Percentiles rank a stretch among this genome's conserved stretches.
phyloP scores from a whole-genome alignment of 2,113 vertebrate genomes.

The Tinamus guttatus region DNA sequence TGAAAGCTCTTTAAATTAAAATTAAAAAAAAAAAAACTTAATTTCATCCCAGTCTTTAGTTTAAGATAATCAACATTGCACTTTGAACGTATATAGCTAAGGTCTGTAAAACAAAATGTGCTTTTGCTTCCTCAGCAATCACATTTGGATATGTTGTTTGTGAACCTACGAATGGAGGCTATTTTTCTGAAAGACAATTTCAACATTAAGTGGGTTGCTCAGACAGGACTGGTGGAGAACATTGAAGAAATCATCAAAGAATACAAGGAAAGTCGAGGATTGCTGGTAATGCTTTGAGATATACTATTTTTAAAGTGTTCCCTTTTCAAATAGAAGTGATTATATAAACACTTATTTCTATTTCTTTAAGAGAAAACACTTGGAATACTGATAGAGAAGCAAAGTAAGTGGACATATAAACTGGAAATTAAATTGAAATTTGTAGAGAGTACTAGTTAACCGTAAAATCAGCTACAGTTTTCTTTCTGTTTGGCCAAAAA shows the following conservation, averaged over 20 bases:
- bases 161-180: slow-evolving; percentile 85
- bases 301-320: neutral
- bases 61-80: neutral
- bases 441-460: neutral
- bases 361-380: neutral
- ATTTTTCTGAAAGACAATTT: slow-evolving; percentile 83
- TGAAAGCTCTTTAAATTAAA: neutral
- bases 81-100: neutral
- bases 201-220: slow-evolving; percentile 86
- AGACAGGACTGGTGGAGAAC: slow-evolving; percentile 87
- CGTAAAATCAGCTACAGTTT: neutral
- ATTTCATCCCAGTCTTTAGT: neutral
- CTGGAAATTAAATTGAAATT: neutral
- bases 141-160: slow-evolving; percentile 82
- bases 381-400: neutral
- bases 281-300: slow-evolving; percentile 80
- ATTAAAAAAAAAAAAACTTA: neutral
- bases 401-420: neutral
- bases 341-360: neutral
- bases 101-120: neutral
- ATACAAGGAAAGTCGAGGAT: slow-evolving; percentile 83
- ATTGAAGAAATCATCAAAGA: slow-evolving; percentile 83
- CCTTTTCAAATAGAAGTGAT: neutral
- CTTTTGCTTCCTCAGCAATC: slow-evolving; percentile 76
- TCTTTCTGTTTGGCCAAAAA: neutral